phyloP scores from a whole-genome alignment of 2,797 vertebrate species.

The Smutsia temminckii region DNA sequence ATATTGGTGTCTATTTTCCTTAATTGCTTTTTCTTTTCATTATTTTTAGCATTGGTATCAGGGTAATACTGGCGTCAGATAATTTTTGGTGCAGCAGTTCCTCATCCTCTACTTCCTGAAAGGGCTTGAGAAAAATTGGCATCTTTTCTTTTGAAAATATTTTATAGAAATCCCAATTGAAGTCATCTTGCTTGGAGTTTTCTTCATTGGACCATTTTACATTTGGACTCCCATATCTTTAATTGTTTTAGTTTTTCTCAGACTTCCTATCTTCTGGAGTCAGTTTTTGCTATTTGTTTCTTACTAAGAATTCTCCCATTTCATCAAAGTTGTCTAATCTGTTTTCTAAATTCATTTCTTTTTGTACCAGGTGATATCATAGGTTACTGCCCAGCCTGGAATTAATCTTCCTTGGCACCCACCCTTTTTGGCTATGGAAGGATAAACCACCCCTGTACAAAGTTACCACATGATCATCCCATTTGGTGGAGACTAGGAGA shows the following conservation, averaged over 20 bases:
- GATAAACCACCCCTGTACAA: not conserved
- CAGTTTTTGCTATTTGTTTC: not conserved
- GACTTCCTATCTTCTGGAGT: not conserved
- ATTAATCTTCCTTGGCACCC: not conserved
- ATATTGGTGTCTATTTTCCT: not conserved
- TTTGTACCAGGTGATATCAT: not conserved
- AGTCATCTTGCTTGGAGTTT: not conserved
- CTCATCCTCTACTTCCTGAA: not conserved
- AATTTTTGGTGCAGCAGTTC: not conserved
- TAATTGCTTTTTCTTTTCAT: not conserved
- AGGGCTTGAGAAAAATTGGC: not conserved
- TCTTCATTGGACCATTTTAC: not conserved
- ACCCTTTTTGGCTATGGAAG: not conserved
- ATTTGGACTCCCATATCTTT: not conserved
- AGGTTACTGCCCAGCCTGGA: not conserved
- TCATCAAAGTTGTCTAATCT: not conserved
- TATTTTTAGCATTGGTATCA: not conserved
- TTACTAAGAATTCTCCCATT: not conserved
- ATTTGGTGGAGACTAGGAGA: not conserved
- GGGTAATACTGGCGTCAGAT: not conserved
- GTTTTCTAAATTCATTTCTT: not conserved
- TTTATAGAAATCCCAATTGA: not conserved
- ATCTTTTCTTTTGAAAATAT: constrained; percentile 6
- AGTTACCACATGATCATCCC: not conserved
- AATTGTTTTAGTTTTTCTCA: not conserved